Conservation (phyloP, 1,140 invertebrate genomes). For the Hyles euphorbiae region DNA sequence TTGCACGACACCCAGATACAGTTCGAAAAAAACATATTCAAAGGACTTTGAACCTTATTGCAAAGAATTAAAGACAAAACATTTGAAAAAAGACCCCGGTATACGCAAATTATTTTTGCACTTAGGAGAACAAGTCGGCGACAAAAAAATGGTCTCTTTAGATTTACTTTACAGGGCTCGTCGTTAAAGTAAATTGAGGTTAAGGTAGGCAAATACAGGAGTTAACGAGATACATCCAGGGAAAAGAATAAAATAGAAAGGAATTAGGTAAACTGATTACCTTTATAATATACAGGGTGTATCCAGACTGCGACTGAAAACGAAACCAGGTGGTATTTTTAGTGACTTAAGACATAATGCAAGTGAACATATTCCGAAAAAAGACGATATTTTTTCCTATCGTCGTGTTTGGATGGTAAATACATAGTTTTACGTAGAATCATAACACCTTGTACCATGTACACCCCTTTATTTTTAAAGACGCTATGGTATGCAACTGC, state of each 20-base stretch:
- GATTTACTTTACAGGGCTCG: conserved; percentile 32
- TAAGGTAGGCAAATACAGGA: conserved; percentile 34
- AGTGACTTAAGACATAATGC: not conserved
- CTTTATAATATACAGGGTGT: conserved; percentile 16
- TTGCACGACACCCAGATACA: conserved; percentile 13
- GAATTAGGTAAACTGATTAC: conserved; percentile 27
- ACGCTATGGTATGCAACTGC: too few relatives aligned
- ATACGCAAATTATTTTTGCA: conserved; percentile 18
- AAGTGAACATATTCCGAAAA: not conserved
- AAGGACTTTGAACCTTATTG: conserved; percentile 16
- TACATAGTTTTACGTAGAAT: not conserved
- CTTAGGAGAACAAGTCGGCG: conserved; percentile 18
- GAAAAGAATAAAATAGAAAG: conserved; percentile 21
- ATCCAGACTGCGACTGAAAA: not conserved
- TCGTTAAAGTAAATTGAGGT: conserved; percentile 37
- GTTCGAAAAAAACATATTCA: conserved; percentile 4
- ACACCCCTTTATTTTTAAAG: not conserved
- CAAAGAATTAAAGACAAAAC: not conserved
- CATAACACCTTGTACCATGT: too few relatives aligned
- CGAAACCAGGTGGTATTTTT: too few relatives aligned
- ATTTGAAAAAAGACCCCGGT: not conserved
- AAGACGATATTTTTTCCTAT: not conserved
- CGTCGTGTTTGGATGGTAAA: too few relatives aligned
- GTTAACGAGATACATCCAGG: conserved; percentile 26
- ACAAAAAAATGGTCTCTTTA: conserved; percentile 35